phyloP scores from a whole-genome alignment of 2,888 invertebrate genomes.

The Philereme vetulata region DNA sequence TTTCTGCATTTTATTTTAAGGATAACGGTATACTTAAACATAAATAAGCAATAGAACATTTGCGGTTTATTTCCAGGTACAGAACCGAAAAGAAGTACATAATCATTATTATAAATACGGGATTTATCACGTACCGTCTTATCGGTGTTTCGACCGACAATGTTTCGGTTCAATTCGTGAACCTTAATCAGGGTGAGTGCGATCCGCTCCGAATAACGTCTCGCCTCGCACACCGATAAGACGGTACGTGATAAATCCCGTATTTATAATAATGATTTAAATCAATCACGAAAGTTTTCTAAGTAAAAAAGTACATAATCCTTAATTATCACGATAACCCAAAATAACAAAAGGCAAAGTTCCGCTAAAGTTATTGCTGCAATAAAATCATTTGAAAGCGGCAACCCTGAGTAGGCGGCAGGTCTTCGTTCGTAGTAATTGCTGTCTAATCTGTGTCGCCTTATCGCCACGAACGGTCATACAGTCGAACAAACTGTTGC shows the following conservation, averaged over 20 bases:
- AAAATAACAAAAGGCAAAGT: slow-evolving; percentile 23
- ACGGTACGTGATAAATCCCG: no score
- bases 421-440: slow-evolving; percentile 44
- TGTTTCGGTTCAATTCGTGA: no score
- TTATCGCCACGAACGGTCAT: slow-evolving; percentile 69
- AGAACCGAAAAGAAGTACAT: slow-evolving; percentile 10
- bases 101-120: no score
- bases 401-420: slow-evolving; percentile 61
- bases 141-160: no score
- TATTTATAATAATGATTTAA: no score
- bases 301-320: neutral
- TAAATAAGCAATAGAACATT: slow-evolving; percentile 29
- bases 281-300: no score
- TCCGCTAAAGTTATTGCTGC: slow-evolving; percentile 21
- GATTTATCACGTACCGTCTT: no score
- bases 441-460: slow-evolving; percentile 53
- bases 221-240: no score
- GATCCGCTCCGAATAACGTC: no score
- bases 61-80: slow-evolving; percentile 14
- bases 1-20: neutral
- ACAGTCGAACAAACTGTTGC: slow-evolving; percentile 68
- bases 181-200: no score
- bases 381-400: slow-evolving; percentile 39
- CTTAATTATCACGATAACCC: slow-evolving; percentile 14
- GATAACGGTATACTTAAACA: slow-evolving; percentile 24